Conservation (phyloP, 2,797 vertebrate species). For the Lophotriccus pileatus region DNA sequence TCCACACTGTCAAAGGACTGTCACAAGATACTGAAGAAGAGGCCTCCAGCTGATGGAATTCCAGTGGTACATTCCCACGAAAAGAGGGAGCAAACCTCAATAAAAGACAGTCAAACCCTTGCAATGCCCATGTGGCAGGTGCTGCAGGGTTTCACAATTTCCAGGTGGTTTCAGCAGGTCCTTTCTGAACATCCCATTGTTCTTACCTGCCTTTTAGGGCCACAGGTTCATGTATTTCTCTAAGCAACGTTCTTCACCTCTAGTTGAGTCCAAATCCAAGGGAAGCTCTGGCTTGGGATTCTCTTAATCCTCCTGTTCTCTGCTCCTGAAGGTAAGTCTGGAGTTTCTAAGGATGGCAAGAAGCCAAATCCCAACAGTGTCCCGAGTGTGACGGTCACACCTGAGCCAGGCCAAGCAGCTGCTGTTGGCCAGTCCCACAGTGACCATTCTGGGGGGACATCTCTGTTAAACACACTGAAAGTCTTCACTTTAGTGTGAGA, state of each 20-base stretch:
- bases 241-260: not conserved
- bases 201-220: not conserved
- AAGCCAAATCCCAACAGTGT: too few species aligned
- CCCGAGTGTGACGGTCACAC: not conserved
- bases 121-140: not conserved
- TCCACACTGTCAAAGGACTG: not conserved
- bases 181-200: not conserved
- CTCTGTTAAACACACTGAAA: not conserved
- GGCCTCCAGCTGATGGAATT: not conserved
- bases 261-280: not conserved
- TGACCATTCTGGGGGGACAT: not conserved
- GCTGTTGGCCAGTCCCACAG: not conserved
- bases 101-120: not conserved
- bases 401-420: not conserved
- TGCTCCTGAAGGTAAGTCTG: not conserved
- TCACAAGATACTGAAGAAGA: not conserved
- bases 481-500: not conserved
- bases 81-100: not conserved
- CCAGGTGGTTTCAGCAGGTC: not conserved
- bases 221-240: not conserved
- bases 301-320: not conserved
- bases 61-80: not conserved
- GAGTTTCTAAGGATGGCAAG: not conserved
- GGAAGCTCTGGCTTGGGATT: not conserved
- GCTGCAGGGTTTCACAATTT: not conserved